These are phyloP conservation scores for Meliscaeva auricollis DNA, from an alignment of 2,888 invertebrate species.

Conservation along the genomic window DNA sequence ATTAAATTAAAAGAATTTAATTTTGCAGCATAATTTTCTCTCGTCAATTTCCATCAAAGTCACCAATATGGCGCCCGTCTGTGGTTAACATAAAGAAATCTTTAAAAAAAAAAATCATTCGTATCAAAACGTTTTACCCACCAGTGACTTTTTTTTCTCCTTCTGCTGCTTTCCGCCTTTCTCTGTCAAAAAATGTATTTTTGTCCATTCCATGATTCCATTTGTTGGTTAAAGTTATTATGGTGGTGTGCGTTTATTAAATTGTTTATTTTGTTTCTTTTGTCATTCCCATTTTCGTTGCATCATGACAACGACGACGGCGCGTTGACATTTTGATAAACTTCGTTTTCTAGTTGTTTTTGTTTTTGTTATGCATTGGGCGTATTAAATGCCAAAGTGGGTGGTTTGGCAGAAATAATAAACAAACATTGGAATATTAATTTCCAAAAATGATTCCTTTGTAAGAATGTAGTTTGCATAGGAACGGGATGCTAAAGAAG, in stretches of 20 bases:
- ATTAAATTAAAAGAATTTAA: not conserved
- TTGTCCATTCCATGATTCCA: conserved; percentile 54
- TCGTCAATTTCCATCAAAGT: not conserved
- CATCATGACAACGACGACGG: conserved; percentile 37
- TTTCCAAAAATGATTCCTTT: too few species aligned
- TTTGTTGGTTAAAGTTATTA: conserved; percentile 3
- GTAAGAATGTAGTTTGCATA: too few species aligned
- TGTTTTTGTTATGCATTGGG: conserved; percentile 12
- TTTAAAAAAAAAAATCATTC: conserved; percentile 26
- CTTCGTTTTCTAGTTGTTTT: conserved; percentile 20
- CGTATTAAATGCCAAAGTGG: not conserved
- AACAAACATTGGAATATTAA: too few species aligned
- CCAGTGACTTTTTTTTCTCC: conserved; percentile 3
- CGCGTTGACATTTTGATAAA: conserved; percentile 56
- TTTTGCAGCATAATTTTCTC: not conserved
- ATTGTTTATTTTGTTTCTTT: conserved; percentile 64
- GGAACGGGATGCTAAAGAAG: too few species aligned
- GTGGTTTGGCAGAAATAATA: not conserved
- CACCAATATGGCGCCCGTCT: conserved; percentile 66
- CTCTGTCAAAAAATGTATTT: conserved; percentile 65
- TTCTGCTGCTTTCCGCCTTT: conserved; percentile 21
- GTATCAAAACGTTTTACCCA: conserved; percentile 31
- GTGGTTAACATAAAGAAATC: conserved; percentile 26
- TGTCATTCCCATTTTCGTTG: conserved; percentile 25
- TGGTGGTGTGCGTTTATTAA: conserved; percentile 19